Conservation (phyloP, 2,888 invertebrate genomes). For the Macrophya alboannulata region DNA sequence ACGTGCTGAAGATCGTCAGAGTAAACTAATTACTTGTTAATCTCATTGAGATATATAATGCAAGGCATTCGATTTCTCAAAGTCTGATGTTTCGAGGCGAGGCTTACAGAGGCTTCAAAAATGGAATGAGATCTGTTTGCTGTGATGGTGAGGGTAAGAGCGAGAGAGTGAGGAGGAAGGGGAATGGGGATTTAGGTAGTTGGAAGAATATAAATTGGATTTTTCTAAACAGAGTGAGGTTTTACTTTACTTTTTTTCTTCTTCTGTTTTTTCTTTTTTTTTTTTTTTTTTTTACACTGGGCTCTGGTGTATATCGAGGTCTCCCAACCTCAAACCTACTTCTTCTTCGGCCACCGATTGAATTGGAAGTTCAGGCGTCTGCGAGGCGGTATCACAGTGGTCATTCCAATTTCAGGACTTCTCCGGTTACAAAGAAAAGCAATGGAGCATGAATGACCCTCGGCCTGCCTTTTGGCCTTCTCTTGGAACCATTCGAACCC, state of each 20-base stretch:
- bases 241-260: not conserved
- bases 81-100: not conserved
- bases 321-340: not conserved
- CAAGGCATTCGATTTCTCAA: not conserved
- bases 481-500: slow-evolving; percentile 8
- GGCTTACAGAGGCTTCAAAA: not conserved
- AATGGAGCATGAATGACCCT: slow-evolving; percentile 51
- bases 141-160: too few species aligned
- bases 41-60: not conserved
- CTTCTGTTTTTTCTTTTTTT: not conserved
- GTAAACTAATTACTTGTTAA: not conserved
- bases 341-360: slow-evolving; percentile 15
- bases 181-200: not conserved
- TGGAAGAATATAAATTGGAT: slow-evolving; percentile 34
- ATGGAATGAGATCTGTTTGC: slow-evolving; percentile 5
- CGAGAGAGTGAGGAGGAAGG: not conserved
- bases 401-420: slow-evolving; percentile 53
- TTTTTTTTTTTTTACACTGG: not conserved
- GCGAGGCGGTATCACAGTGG: slow-evolving; percentile 47
- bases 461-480: slow-evolving; percentile 23
- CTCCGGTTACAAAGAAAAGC: slow-evolving; percentile 43
- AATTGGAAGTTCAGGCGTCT: slow-evolving; percentile 49
- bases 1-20: not conserved
- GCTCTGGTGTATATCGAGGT: not conserved
- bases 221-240: slow-evolving; percentile 30